Evolutionary conservation across 2,113 vertebrate genomes (phyloP), one percentile per base, ranked within the genome.

Genomic region (Dolichotis patagonum): DNA sequence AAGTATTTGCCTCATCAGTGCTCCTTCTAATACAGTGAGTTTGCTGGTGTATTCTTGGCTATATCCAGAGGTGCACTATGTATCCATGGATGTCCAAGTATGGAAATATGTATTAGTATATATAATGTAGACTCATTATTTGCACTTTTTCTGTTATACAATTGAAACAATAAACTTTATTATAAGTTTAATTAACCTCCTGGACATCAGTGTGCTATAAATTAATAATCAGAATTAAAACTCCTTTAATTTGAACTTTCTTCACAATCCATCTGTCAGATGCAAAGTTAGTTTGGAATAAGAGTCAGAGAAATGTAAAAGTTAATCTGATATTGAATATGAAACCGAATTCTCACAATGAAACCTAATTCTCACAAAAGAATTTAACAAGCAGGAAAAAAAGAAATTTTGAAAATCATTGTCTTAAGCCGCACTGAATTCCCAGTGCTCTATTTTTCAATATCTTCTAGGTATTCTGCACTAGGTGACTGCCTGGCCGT

Each of bases 291-390:
- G 1, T 96, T 97, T 97, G 92, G 95, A 96, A 24, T 38, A 96
- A 97, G 85, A 95, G 95, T 97, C 96, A 97, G 90, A 97, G 91
- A 98, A 97, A 96, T 97, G 84, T 91, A 96, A 97, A 97, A 97
- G 94, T 90, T 97, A 98, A 97, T 85, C 94, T 98, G 97, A 62
- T 93, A 82, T 3, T 85, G 63, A 89, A 73, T 43, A 52, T 35
- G 71, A 86, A 93, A 46, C 43, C 14, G 67, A 87, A 89, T 38
- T 94, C 41, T 92, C 69, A 12, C 56, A 62, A 32, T n/a, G n/a
- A n/a, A 67, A 46, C 43, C 14, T 62, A 87, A 89, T 38, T 94
- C 41, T 92, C 69, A 12, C 56, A 62, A 32, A 83, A 94, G 62
- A 88, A 49, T 20, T 30, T 8, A 92, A 49, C 17, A 78, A 84